Evolutionary conservation across 2,113 vertebrate genomes (phyloP).

Genomic region (Heterocephalus glaber): DNA sequence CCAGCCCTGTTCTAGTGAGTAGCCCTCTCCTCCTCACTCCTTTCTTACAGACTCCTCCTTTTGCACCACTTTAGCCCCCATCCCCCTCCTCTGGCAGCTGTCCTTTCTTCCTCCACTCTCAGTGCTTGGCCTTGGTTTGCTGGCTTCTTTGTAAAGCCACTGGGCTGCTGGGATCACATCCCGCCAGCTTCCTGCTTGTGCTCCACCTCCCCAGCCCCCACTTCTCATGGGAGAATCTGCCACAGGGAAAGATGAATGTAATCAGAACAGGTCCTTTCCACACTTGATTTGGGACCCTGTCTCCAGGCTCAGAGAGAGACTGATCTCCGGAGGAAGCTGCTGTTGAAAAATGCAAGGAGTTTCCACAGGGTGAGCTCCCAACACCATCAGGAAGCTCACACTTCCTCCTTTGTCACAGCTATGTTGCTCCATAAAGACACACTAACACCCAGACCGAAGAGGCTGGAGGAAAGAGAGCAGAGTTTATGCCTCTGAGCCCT

Average conservation of each 20-base stretch:
- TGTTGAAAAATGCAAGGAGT: not conserved
- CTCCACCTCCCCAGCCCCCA: not conserved
- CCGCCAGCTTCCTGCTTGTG: not conserved
- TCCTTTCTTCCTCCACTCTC: not conserved
- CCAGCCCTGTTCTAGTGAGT: not conserved
- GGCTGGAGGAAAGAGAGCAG: not conserved
- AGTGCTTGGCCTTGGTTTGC: not conserved
- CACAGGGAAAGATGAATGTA: not conserved
- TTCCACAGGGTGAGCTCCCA: not conserved
- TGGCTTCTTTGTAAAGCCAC: not conserved
- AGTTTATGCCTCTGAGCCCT: not conserved
- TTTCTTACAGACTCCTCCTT: not conserved
- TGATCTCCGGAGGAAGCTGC: not conserved
- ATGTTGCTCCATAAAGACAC: fast-evolving
- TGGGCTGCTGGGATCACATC: not conserved
- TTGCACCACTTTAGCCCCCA: no score
- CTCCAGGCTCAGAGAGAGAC: not conserved
- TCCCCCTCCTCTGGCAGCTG: not conserved
- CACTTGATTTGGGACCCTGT: not conserved
- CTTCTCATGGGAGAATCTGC: not conserved
- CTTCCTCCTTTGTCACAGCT: not conserved
- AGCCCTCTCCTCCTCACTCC: not conserved
- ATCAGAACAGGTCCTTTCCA: not conserved
- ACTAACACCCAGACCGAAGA: not conserved
- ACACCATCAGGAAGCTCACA: not conserved